Evolutionary conservation across 2,888 invertebrate genomes (phyloP).

Genomic region (Callimorpha dominula): DNA sequence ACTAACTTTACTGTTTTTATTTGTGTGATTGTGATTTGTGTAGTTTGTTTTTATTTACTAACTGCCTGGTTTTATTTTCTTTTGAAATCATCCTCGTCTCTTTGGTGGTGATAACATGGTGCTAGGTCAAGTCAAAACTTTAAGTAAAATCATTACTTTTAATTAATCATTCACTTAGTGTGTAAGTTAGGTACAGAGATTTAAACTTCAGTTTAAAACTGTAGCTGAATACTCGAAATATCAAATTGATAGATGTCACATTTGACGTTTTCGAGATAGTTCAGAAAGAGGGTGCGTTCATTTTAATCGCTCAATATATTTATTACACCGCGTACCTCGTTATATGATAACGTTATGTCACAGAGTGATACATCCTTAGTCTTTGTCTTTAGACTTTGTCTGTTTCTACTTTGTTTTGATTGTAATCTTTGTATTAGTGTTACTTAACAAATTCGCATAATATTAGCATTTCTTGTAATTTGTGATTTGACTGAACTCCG

Average conservation of each 20-base stretch:
- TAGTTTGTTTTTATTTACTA: conserved; percentile 70
- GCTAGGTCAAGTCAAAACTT: conserved; percentile 68
- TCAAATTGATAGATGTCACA: conserved; percentile 76
- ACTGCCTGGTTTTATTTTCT: conserved; percentile 69
- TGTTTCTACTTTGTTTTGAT: conserved; percentile 59
- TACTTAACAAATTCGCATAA: conserved; percentile 55
- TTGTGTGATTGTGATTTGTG: conserved; percentile 69
- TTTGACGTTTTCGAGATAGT: conserved; percentile 71
- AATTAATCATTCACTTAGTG: conserved; percentile 41
- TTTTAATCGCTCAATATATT: conserved; percentile 51
- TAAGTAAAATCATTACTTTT: conserved; percentile 44
- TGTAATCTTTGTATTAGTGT: conserved; percentile 58
- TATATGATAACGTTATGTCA: conserved; percentile 73
- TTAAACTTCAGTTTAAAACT: conserved; percentile 63
- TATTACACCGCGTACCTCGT: conserved; percentile 60
- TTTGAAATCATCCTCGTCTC: conserved; percentile 60
- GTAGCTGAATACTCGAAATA: conserved; percentile 61
- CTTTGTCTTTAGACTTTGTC: conserved; percentile 44
- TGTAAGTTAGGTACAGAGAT: conserved; percentile 66
- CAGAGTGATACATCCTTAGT: conserved; percentile 74
- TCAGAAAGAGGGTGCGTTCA: conserved; percentile 54
- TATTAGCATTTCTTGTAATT: conserved; percentile 61
- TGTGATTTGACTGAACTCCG: conserved; percentile 85
- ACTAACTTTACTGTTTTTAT: conserved; percentile 70
- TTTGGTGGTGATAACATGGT: conserved; percentile 78